These are phyloP conservation scores for Caerostris darwini DNA, from an alignment of 1,140 invertebrate genomes.

Conservation along the genomic window DNA sequence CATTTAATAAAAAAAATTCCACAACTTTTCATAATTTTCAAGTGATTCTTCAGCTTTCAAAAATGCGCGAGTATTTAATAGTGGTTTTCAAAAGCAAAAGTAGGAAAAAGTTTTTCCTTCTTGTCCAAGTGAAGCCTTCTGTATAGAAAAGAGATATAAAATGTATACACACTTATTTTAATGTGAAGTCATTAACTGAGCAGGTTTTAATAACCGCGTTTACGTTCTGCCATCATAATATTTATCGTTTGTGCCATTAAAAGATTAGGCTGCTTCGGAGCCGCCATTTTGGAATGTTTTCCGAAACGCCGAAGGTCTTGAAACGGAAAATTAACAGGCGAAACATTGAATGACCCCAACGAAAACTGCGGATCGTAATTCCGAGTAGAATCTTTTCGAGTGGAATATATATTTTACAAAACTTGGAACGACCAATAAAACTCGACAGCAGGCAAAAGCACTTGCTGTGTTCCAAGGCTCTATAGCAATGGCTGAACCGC, in stretches of 20 bases:
- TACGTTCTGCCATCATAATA: constrained; percentile 57
- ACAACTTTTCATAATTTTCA: constrained; percentile 34
- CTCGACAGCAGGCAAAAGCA: constrained; percentile 45
- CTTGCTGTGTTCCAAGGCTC: not conserved
- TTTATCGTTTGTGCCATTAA: constrained; percentile 73
- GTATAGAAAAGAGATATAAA: constrained; percentile 25
- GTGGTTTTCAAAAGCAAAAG: constrained; percentile 29
- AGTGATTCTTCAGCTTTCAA: constrained; percentile 54
- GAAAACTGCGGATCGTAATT: constrained; percentile 55
- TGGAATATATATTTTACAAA: constrained; percentile 69
- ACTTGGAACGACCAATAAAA: constrained; percentile 74
- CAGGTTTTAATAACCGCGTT: constrained; percentile 73
- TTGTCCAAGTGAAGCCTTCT: not conserved
- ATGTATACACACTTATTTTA: constrained; percentile 64
- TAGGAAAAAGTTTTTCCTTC: constrained; percentile 38
- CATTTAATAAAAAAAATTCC: constrained; percentile 37
- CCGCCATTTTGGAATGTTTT: constrained; percentile 65
- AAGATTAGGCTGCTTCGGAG: constrained; percentile 54
- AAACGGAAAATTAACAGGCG: constrained; percentile 74
- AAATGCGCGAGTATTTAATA: constrained; percentile 24
- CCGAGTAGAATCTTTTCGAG: constrained; percentile 59
- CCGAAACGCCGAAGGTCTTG: constrained; percentile 2
- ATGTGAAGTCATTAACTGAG: constrained; percentile 72
- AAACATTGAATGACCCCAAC: constrained; percentile 63
- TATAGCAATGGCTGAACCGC: not conserved